Evolutionary conservation across 2,888 invertebrate species (phyloP).

Genomic region (Cantharis rufa): DNA sequence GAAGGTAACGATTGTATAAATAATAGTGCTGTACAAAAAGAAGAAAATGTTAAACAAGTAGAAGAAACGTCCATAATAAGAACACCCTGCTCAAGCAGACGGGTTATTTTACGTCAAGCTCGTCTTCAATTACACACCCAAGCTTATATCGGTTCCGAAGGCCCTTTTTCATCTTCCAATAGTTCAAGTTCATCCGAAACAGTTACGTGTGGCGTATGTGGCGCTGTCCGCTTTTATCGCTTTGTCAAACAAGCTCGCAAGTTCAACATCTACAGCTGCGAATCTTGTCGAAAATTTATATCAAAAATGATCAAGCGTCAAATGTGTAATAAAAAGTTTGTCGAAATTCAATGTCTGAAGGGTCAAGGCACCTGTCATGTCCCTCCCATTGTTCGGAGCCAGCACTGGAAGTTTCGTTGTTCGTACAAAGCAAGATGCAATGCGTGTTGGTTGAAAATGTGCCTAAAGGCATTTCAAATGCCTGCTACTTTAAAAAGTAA

Average conservation of each 20-base stretch:
- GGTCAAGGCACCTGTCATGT: slow-evolving; percentile 76
- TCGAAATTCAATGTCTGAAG: slow-evolving; percentile 68
- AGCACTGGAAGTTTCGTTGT: slow-evolving; percentile 71
- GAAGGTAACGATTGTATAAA: not conserved
- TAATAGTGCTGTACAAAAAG: not conserved
- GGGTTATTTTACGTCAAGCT: slow-evolving; percentile 72
- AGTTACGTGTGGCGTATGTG: slow-evolving; percentile 79
- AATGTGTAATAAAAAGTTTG: slow-evolving; percentile 62
- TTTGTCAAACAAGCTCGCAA: slow-evolving; percentile 80
- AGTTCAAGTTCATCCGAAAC: slow-evolving; percentile 63
- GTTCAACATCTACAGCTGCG: slow-evolving; percentile 83
- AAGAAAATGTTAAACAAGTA: slow-evolving; percentile 51
- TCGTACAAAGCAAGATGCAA: slow-evolving; percentile 78
- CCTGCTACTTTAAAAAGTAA: slow-evolving; percentile 70
- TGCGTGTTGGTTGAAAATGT: slow-evolving; percentile 87
- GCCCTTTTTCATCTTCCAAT: slow-evolving; percentile 65
- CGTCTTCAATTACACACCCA: slow-evolving; percentile 64
- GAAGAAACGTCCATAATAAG: slow-evolving; percentile 55
- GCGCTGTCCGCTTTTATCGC: slow-evolving; percentile 74
- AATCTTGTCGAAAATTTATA: slow-evolving; percentile 85
- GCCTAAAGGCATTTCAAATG: slow-evolving; percentile 78
- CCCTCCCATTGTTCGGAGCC: slow-evolving; percentile 71
- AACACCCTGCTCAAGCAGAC: slow-evolving; percentile 60
- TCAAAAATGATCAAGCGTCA: slow-evolving; percentile 77
- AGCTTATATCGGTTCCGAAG: slow-evolving; percentile 61